A percentile compares a stretch with the other conserved stretches of the same genome.
Evolutionary conservation across 2,888 invertebrate genomes (phyloP).

Genomic region (Furcula furcula): DNA sequence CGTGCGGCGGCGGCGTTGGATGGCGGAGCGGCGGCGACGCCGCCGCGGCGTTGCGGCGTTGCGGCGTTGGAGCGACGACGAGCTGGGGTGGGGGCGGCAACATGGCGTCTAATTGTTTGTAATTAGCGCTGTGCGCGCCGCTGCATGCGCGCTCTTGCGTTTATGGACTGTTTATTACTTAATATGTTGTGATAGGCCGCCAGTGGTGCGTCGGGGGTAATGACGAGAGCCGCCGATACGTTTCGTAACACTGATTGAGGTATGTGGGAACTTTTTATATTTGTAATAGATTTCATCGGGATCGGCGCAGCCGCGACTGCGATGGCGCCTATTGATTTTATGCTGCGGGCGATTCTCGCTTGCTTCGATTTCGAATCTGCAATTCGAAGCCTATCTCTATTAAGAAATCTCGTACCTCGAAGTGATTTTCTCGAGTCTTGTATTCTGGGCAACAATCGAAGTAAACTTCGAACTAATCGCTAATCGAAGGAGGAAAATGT

Average conservation of each 20-base stretch:
- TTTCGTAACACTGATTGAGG: constrained; percentile 40
- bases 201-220: constrained; percentile 26
- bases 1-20: constrained; percentile 31
- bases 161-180: constrained; percentile 76
- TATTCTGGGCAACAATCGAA: no score
- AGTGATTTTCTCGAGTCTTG: no score
- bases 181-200: constrained; percentile 62
- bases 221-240: constrained; percentile 19
- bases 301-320: constrained; percentile 4
- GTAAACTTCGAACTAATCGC: no score
- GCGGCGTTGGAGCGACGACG: no score
- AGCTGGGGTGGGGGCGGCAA: constrained; percentile 42
- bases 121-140: constrained; percentile 55
- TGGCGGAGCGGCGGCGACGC: constrained; percentile 26
- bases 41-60: constrained; percentile 3
- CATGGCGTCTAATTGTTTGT: constrained; percentile 69
- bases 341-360: constrained; percentile 11
- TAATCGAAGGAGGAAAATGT: no score
- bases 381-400: no score
- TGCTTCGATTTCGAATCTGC: no score
- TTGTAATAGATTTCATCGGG: constrained; percentile 14
- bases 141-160: constrained; percentile 37
- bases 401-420: no score
- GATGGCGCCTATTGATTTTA: constrained; percentile 26
- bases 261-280: constrained; percentile 37